Evolutionary conservation across 2,888 invertebrate genomes (phyloP).

Genomic region (Drosophila borborema): DNA sequence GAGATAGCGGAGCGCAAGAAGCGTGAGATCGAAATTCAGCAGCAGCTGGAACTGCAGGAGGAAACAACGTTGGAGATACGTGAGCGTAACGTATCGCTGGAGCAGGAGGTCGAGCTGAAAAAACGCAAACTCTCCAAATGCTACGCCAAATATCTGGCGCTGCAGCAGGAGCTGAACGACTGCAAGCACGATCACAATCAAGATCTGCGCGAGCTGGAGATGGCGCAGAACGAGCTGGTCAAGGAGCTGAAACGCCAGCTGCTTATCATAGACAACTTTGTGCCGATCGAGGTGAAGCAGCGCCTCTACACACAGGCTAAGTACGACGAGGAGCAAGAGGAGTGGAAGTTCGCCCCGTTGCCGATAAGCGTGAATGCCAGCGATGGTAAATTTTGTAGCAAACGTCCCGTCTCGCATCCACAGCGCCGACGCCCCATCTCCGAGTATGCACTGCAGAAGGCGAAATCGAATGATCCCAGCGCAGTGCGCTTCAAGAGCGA

Average conservation of each 20-base stretch:
- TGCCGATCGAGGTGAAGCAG: conserved; percentile 92
- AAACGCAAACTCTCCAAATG: conserved; percentile 96
- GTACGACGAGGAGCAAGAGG: conserved; percentile 93
- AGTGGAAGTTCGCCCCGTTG: conserved; percentile 87
- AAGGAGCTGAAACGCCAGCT: conserved; percentile 95
- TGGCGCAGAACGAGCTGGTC: conserved; percentile 95
- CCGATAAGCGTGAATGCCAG: conserved; percentile 83
- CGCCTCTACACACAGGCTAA: conserved; percentile 90
- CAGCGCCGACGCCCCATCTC: conserved; percentile 88
- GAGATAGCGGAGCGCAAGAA: conserved; percentile 94
- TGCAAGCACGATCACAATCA: conserved; percentile 94
- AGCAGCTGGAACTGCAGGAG: conserved; percentile 96
- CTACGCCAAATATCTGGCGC: conserved; percentile 91
- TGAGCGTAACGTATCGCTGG: conserved; percentile 95
- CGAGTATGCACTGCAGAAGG: conserved; percentile 86
- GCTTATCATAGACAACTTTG: conserved; percentile 95
- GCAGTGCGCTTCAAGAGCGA: conserved; percentile 84
- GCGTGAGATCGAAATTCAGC: conserved; percentile 94
- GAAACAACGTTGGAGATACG: conserved; percentile 95
- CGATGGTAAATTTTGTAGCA: conserved; percentile 81
- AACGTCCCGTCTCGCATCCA: conserved; percentile 88
- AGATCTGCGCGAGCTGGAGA: conserved; percentile 96
- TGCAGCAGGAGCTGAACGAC: conserved; percentile 92
- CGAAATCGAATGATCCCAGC: conserved; percentile 80
- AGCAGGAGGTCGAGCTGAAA: conserved; percentile 98